Percentiles rank a stretch among this genome's conserved stretches.
Evolutionary conservation across 2,888 invertebrate genomes (phyloP).

Genomic region (Drosophila monieri): DNA sequence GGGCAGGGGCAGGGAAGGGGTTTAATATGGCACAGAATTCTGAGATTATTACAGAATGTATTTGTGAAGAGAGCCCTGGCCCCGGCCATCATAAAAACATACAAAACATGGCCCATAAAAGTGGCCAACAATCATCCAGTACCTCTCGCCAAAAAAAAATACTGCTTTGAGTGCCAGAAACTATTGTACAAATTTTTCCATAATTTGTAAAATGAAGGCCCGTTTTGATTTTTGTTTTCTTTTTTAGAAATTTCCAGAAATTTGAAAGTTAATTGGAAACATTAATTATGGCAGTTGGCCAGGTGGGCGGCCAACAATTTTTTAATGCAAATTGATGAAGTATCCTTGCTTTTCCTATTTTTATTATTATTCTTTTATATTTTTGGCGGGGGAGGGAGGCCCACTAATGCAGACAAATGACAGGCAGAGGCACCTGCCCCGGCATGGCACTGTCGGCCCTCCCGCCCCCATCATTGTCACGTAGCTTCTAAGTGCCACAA

Average conservation of each 20-base stretch:
- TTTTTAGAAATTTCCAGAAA: slow-evolving; percentile 29
- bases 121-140: slow-evolving; percentile 37
- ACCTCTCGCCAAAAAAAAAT: slow-evolving; percentile 12
- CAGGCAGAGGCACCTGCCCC: slow-evolving; percentile 62
- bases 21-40: neutral
- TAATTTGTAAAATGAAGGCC: neutral
- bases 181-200: neutral
- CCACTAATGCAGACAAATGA: slow-evolving; percentile 75
- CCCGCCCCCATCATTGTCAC: slow-evolving; percentile 50
- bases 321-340: slow-evolving; percentile 69
- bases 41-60: slow-evolving; percentile 45
- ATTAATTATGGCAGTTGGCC: slow-evolving; percentile 58
- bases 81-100: slow-evolving; percentile 23
- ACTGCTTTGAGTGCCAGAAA: neutral
- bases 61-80: slow-evolving; percentile 37
- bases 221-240: slow-evolving; percentile 11
- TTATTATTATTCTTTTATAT: neutral
- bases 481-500: slow-evolving; percentile 75
- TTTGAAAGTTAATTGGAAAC: slow-evolving; percentile 63
- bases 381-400: neutral
- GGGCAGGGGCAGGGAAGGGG: slow-evolving; percentile 16
- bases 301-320: slow-evolving; percentile 32
- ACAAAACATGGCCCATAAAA: slow-evolving; percentile 58
- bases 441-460: slow-evolving; percentile 6
- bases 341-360: slow-evolving; percentile 1